Evolutionary conservation across 2,888 invertebrate genomes (phyloP).

Genomic region (Leptopilina myrica): DNA sequence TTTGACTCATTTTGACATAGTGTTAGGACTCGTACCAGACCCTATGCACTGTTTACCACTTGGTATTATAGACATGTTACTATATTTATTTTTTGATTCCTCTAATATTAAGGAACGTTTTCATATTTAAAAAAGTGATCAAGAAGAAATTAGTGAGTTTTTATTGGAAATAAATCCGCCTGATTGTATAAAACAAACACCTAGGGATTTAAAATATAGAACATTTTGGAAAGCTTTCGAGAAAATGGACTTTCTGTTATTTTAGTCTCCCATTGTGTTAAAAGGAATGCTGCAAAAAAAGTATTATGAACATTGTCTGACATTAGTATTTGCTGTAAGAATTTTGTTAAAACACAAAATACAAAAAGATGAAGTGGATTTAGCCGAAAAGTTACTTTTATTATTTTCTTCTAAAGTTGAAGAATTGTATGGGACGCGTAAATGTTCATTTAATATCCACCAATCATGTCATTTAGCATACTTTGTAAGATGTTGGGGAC

Average conservation of each 20-base stretch:
- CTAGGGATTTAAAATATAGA: not conserved
- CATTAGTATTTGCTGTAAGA: conserved; percentile 10
- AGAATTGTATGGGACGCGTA: conserved; percentile 1
- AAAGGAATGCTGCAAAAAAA: conserved; percentile 21
- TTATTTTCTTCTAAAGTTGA: conserved; percentile 31
- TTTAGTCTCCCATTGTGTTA: conserved; percentile 11
- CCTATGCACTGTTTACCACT: not conserved
- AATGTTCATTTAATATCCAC: conserved; percentile 39
- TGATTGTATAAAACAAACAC: not conserved
- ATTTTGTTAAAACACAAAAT: conserved; percentile 37
- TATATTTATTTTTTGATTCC: not conserved
- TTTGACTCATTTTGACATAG: conserved; percentile 39
- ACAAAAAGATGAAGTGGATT: conserved; percentile 1
- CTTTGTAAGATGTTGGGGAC: conserved; percentile 30
- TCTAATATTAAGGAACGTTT: not conserved
- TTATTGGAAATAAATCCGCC: not conserved
- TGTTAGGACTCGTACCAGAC: conserved; percentile 29
- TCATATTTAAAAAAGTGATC: not conserved
- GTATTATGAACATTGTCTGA: conserved; percentile 41
- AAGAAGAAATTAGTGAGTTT: not conserved
- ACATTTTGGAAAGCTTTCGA: not conserved
- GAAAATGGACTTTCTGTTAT: not conserved
- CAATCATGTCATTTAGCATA: conserved; percentile 32
- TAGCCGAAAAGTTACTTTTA: conserved; percentile 34
- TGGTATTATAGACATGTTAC: not conserved